These are phyloP conservation scores for Alcedo atthis DNA, from an alignment of 2,797 vertebrate species.

Conservation along the genomic window DNA sequence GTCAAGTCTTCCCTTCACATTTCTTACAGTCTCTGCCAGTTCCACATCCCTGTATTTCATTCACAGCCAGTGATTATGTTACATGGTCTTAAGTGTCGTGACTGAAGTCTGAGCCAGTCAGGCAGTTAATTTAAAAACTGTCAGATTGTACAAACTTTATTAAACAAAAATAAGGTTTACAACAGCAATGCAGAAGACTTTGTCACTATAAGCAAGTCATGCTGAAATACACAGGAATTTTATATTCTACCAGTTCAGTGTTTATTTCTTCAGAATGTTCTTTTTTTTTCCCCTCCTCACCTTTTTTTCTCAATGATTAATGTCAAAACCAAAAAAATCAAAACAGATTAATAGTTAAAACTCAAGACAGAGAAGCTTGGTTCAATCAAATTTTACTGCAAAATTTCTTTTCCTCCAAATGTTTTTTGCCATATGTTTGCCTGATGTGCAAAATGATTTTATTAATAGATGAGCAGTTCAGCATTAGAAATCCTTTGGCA, in stretches of 20 bases:
- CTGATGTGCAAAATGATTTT: not conserved
- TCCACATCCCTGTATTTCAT: constrained; percentile 44
- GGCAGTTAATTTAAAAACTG: constrained; percentile 66
- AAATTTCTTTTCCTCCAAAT: not conserved
- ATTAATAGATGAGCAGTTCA: not conserved
- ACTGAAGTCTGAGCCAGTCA: constrained; percentile 49
- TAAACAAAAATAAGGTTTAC: constrained; percentile 57
- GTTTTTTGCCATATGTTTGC: not conserved
- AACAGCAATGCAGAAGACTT: not conserved
- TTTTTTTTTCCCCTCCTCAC: not conserved
- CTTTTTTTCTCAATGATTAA: not conserved
- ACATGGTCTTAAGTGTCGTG: constrained; percentile 41
- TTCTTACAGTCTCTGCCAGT: not conserved
- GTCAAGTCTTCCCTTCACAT: not conserved
- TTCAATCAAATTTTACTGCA: not conserved
- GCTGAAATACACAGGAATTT: not conserved
- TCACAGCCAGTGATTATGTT: constrained; percentile 44
- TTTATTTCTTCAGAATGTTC: not conserved
- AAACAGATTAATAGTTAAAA: not conserved
- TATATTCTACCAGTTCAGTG: not conserved
- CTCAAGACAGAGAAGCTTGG: not conserved
- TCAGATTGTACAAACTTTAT: constrained; percentile 47
- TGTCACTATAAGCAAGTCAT: not conserved
- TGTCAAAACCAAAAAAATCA: not conserved
- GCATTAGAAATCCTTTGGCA: not conserved